Evolutionary conservation across 1,140 invertebrate genomes (phyloP).

Genomic region (Philopotamus ludificatus): DNA sequence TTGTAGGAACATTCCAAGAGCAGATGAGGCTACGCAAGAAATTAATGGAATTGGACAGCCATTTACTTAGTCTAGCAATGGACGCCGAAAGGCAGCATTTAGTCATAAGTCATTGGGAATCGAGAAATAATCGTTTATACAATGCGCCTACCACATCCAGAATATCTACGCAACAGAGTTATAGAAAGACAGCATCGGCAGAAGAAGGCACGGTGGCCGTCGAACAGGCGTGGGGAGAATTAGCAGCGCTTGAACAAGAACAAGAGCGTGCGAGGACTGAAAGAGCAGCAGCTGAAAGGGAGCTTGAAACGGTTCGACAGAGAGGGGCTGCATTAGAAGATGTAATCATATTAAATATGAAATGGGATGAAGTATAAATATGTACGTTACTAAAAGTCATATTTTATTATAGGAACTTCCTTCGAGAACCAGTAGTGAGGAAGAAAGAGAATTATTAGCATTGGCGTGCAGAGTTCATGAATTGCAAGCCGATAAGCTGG

Average conservation of each 20-base stretch:
- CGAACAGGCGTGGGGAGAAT: conserved; percentile 79
- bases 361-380: conserved; percentile 3
- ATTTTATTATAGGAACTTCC: conserved; percentile 77
- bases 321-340: conserved; percentile 77
- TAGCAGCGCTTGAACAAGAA: conserved; percentile 81
- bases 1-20: conserved; percentile 83
- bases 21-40: conserved; percentile 84
- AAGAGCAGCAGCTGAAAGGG: conserved; percentile 71
- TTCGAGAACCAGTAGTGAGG: conserved; percentile 76
- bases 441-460: conserved; percentile 81
- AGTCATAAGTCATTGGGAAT: conserved; percentile 84
- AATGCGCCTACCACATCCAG: conserved; percentile 54
- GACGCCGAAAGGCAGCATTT: conserved; percentile 84
- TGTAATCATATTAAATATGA: conserved; percentile 51
- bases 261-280: conserved; percentile 77
- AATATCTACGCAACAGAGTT: conserved; percentile 60
- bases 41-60: conserved; percentile 82
- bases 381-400: not conserved
- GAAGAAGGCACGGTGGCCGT: conserved; percentile 70
- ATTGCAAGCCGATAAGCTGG: conserved; percentile 88
- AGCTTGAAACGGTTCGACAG: conserved; percentile 73
- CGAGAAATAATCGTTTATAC: conserved; percentile 73
- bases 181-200: conserved; percentile 44
- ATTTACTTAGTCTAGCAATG: conserved; percentile 73
- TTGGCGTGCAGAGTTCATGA: conserved; percentile 86